A percentile compares a stretch with the other conserved stretches of the same genome.
phyloP scores from a whole-genome alignment of 2,888 invertebrate genomes.

The Myopa testacea region DNA sequence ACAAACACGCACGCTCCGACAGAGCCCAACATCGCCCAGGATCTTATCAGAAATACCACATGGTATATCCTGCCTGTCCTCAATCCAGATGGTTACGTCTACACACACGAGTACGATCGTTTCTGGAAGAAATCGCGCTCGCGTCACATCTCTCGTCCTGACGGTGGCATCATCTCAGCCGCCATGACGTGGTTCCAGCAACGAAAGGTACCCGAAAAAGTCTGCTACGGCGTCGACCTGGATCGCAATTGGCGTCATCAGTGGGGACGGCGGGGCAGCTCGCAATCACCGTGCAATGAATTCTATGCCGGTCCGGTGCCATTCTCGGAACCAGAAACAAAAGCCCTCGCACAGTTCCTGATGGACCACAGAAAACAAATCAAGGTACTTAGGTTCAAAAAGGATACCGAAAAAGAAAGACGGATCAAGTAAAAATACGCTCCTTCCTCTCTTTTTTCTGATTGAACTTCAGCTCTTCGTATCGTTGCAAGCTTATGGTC shows the following conservation, averaged over 20 bases:
- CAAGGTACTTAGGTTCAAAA: constrained; percentile 67
- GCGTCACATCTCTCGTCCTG: constrained; percentile 65
- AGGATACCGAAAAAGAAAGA: no score
- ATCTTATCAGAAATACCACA: constrained; percentile 63
- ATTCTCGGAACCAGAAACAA: constrained; percentile 84
- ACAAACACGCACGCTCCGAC: not conserved
- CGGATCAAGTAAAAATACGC: no score
- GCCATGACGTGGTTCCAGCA: constrained; percentile 66
- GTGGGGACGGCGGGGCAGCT: constrained; percentile 79
- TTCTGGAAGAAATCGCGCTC: constrained; percentile 85
- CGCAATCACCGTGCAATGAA: constrained; percentile 80
- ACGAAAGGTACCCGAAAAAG: constrained; percentile 56
- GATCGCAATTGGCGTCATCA: constrained; percentile 84
- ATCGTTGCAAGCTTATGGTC: constrained; percentile 77
- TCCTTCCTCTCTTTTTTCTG: not conserved
- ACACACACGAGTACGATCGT: constrained; percentile 78
- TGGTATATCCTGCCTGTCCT: constrained; percentile 82
- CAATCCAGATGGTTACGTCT: constrained; percentile 85
- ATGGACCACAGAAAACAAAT: constrained; percentile 73
- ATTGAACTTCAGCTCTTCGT: constrained; percentile 70
- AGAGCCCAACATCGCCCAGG: constrained; percentile 57
- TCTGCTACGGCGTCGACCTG: constrained; percentile 80
- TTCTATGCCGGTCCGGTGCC: constrained; percentile 79
- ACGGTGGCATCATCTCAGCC: constrained; percentile 60
- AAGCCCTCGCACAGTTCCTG: constrained; percentile 74